phyloP scores from a whole-genome alignment of 2,888 invertebrate genomes.

The Dolomedes plantarius region DNA sequence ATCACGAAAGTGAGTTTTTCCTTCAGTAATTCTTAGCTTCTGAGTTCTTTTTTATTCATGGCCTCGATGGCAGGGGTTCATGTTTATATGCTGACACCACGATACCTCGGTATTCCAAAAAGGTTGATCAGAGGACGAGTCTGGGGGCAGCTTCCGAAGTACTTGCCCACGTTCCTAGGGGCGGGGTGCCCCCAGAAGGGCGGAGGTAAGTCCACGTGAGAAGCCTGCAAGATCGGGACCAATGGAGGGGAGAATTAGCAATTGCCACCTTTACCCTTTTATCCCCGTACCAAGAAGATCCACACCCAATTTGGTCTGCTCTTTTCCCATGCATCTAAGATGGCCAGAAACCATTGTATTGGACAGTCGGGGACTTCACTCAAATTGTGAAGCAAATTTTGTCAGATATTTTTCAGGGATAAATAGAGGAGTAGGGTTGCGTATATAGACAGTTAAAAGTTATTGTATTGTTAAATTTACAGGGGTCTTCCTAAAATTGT shows the following conservation, averaged over 20 bases:
- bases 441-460: no score
- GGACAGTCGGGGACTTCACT: slow-evolving; percentile 32
- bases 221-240: slow-evolving; percentile 43
- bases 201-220: slow-evolving; percentile 60
- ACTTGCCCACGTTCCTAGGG: slow-evolving; percentile 34
- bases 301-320: slow-evolving; percentile 42
- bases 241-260: slow-evolving; percentile 48
- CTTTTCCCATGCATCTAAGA: slow-evolving; percentile 44
- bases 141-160: slow-evolving; percentile 50
- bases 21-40: slow-evolving; percentile 54
- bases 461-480: no score
- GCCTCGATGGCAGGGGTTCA: slow-evolving; percentile 27
- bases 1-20: slow-evolving; percentile 42
- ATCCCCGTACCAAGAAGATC: slow-evolving; percentile 33
- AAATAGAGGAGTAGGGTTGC: no score
- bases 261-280: slow-evolving; percentile 70
- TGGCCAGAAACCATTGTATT: slow-evolving; percentile 19
- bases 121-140: slow-evolving; percentile 19
- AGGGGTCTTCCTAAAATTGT: no score
- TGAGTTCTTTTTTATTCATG: slow-evolving; percentile 13
- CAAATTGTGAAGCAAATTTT: slow-evolving; percentile 28
- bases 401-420: neutral
- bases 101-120: slow-evolving; percentile 26
- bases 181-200: slow-evolving; percentile 48
- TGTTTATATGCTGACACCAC: slow-evolving; percentile 48